These are phyloP conservation scores for Zingel zingel DNA, from an alignment of 2,113 vertebrate genomes.

Conservation along the genomic window DNA sequence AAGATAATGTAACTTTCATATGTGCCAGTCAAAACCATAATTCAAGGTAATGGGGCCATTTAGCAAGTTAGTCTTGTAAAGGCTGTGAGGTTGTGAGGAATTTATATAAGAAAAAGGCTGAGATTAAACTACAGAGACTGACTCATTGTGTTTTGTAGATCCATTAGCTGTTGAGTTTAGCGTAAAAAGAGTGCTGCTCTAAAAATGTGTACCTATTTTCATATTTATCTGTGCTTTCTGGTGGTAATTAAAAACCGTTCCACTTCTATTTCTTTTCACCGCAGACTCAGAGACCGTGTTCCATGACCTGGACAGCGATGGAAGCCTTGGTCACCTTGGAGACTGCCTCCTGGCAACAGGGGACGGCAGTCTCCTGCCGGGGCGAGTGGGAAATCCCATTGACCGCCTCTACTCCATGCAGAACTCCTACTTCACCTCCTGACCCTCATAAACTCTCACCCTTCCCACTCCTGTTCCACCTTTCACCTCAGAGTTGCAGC, in stretches of 20 bases:
- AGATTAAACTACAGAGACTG: background rate
- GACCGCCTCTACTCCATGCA: conserved; percentile 95
- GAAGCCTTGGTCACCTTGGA: conserved; percentile 89
- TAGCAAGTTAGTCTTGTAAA: background rate
- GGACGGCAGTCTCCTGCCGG: conserved; percentile 85
- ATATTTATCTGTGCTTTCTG: background rate
- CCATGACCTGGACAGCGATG: conserved; percentile 91
- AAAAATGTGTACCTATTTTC: background rate
- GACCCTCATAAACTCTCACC: conserved; percentile 83
- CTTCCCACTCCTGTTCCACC: conserved; percentile 63
- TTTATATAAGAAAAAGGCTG: background rate
- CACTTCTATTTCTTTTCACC: conserved; percentile 18
- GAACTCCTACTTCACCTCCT: conserved; percentile 94
- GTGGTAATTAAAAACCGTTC: background rate
- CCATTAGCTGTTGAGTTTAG: background rate
- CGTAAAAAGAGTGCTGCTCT: background rate
- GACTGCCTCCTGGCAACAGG: conserved; percentile 88
- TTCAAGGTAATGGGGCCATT: background rate
- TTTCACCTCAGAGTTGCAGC: conserved; percentile 79
- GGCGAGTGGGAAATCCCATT: conserved; percentile 91
- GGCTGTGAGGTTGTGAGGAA: background rate
- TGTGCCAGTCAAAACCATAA: background rate
- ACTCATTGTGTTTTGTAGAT: background rate
- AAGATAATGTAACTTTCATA: too few species aligned
- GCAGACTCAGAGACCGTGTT: conserved; percentile 90